These are phyloP conservation scores for Prolemur simus DNA, from an alignment of 2,113 vertebrate species.

Conservation along the genomic window DNA sequence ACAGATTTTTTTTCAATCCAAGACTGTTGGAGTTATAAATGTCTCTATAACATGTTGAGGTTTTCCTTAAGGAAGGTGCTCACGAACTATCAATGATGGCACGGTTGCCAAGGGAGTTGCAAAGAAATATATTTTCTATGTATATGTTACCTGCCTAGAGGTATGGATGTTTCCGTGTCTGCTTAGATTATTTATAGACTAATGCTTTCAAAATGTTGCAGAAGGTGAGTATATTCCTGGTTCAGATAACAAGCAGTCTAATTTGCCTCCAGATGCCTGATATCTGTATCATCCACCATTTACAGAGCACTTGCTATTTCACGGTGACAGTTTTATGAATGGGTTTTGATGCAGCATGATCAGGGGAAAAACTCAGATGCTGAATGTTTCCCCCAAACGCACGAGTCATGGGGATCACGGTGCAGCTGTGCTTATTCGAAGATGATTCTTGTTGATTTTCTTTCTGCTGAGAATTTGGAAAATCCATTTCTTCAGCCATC, in stretches of 20 bases:
- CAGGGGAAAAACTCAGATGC: accelerated
- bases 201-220: background rate
- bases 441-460: background rate
- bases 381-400: background rate
- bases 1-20: slow-evolving; percentile 9
- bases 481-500: background rate
- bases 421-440: background rate
- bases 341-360: background rate
- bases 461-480: background rate
- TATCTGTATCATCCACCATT: accelerated
- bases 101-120: background rate
- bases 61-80: slow-evolving; percentile 67
- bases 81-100: background rate
- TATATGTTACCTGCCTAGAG: background rate
- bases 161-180: background rate
- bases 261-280: background rate
- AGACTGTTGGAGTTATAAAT: slow-evolving; percentile 52
- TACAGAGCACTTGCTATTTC: background rate
- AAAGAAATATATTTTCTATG: slow-evolving; percentile 41
- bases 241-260: background rate
- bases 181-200: background rate
- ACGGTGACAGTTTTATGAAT: background rate
- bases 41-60: slow-evolving; percentile 52
- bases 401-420: accelerated
- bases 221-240: background rate